These are phyloP conservation scores for Prunella strophiata DNA, from an alignment of 2,797 vertebrate species.

Conservation along the genomic window DNA sequence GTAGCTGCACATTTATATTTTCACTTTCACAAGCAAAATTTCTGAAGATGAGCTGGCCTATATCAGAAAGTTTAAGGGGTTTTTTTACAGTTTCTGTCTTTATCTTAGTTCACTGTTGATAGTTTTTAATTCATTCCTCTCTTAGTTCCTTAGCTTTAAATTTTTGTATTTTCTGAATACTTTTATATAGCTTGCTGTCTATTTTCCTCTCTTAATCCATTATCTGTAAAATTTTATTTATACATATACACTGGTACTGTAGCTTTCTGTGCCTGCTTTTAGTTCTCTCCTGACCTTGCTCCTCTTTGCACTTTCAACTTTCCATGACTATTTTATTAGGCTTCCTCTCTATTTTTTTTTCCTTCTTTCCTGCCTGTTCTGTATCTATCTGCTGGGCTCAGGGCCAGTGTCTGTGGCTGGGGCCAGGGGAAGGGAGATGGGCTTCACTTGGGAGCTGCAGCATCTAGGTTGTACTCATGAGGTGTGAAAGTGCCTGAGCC, in stretches of 20 bases:
- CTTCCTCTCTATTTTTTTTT: background rate
- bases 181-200: background rate
- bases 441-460: background rate
- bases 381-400: background rate
- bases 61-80: background rate
- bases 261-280: background rate
- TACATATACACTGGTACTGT: too few relatives aligned
- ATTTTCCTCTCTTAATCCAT: background rate
- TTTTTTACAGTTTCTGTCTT: background rate
- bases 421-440: background rate
- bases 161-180: background rate
- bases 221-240: background rate
- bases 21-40: background rate
- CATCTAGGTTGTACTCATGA: background rate
- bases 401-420: background rate
- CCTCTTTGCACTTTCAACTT: background rate
- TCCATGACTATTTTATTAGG: background rate
- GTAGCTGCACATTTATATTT: background rate
- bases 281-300: background rate
- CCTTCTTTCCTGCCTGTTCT: background rate
- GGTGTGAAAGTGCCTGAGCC: background rate
- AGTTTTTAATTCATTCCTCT: background rate
- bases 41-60: background rate
- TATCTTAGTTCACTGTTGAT: background rate
- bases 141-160: background rate